Conservation (phyloP, 2,113 vertebrate species). For the Zeus faber region DNA sequence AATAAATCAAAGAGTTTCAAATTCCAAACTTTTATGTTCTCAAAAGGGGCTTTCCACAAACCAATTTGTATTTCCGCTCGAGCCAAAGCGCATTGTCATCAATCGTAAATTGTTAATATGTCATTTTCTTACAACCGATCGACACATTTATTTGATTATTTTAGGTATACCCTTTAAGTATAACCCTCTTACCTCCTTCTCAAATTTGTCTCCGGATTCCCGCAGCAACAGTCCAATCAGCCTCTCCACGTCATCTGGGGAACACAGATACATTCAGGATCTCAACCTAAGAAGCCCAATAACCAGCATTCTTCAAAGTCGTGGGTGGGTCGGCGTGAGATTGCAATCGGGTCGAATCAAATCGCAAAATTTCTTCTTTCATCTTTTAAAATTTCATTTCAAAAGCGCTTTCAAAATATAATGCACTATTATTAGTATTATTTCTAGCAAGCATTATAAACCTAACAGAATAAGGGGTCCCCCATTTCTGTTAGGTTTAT, state of each 20-base stretch:
- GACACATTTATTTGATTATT: not conserved
- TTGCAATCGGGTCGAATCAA: no score
- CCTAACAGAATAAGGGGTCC: no score
- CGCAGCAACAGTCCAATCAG: conserved; percentile 79
- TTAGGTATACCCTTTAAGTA: not conserved
- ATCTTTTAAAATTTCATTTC: not conserved
- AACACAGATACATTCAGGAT: conserved; percentile 27
- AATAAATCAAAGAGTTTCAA: not conserved
- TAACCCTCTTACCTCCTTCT: not conserved
- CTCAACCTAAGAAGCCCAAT: no score
- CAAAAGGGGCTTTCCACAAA: not conserved
- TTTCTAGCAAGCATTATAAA: not conserved
- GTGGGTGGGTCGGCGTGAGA: no score
- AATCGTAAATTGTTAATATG: no score
- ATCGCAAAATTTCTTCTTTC: no score
- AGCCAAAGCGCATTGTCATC: no score
- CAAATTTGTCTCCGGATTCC: conserved; percentile 66
- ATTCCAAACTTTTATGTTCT: not conserved
- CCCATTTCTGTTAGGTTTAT: no score
- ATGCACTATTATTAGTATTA: not conserved
- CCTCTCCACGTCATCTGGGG: conserved; percentile 60
- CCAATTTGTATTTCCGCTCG: no score
- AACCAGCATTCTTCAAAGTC: no score
- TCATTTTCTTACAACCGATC: not conserved
- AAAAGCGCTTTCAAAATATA: not conserved